Conservation (phyloP, 2,888 invertebrate genomes). For the Cosmia trapezina region DNA sequence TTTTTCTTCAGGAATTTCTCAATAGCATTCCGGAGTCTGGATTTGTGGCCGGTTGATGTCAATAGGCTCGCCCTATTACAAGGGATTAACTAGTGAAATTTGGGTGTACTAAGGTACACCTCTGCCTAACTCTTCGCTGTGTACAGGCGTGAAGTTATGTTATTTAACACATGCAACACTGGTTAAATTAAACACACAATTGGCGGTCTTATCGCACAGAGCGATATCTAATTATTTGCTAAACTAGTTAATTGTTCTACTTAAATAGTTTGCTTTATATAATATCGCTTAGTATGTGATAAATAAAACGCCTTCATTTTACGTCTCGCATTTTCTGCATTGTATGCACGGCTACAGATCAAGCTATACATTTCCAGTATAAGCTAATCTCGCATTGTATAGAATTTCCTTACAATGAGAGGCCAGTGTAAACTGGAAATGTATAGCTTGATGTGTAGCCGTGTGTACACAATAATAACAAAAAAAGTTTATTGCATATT, state of each 20-base stretch:
- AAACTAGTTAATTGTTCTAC: conserved; percentile 3
- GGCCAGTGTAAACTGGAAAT: no score
- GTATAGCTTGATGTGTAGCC: no score
- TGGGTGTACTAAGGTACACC: not conserved
- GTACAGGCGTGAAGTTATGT: not conserved
- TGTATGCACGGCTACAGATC: no score
- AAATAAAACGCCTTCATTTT: not conserved
- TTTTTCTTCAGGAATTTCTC: no score
- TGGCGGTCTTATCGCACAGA: conserved; percentile 10
- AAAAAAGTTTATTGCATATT: no score
- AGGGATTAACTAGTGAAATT: no score
- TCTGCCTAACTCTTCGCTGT: not conserved
- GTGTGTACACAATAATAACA: no score
- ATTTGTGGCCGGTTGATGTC: not conserved
- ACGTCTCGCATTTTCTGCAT: not conserved
- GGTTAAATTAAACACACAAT: not conserved
- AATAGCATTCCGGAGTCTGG: no score
- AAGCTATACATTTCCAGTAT: no score
- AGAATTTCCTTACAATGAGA: no score
- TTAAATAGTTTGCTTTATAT: not conserved
- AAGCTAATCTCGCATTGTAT: no score
- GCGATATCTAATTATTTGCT: conserved; percentile 24
- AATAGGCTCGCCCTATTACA: not conserved
- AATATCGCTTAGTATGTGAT: not conserved
- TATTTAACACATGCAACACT: not conserved